Conservation (phyloP, 2,797 vertebrate species). For the Sebastes diploproa region DNA sequence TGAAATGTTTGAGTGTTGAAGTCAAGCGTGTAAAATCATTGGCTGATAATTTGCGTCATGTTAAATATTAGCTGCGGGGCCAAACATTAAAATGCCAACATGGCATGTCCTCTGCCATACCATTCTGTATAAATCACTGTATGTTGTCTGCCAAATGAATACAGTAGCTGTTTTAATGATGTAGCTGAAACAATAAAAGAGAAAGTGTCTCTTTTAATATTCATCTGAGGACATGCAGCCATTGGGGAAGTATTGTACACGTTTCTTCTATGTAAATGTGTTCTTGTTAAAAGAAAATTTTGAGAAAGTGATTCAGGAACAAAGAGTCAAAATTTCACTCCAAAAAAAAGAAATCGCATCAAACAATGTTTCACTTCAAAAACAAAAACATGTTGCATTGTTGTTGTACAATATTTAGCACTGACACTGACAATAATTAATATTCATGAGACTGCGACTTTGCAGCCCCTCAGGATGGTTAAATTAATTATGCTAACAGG, state of each 20-base stretch:
- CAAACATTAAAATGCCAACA: constrained; percentile 54
- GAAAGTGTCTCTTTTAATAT: constrained; percentile 37
- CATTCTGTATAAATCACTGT: constrained; percentile 47
- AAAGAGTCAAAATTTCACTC: constrained; percentile 29
- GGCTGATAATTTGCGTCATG: constrained; percentile 45
- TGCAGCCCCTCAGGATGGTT: constrained; percentile 74
- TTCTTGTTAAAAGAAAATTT: constrained; percentile 2
- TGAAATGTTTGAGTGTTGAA: constrained; percentile 70
- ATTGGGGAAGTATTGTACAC: not conserved
- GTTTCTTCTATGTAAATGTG: constrained; percentile 1
- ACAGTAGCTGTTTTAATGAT: constrained; percentile 44
- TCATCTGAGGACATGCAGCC: not conserved
- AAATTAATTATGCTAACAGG: constrained; percentile 82
- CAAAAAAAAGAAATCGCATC: constrained; percentile 28
- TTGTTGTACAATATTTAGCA: constrained; percentile 73
- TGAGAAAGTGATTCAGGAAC: not conserved
- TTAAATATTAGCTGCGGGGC: constrained; percentile 34
- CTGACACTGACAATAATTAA: constrained; percentile 72
- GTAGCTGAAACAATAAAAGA: constrained; percentile 20
- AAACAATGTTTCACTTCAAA: constrained; percentile 58
- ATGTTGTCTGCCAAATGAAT: constrained; percentile 48
- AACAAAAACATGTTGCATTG: constrained; percentile 68
- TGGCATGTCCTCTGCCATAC: constrained; percentile 36
- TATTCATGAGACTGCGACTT: constrained; percentile 75
- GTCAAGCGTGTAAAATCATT: constrained; percentile 69